These are phyloP conservation scores for Drosophila ogumai DNA, from an alignment of 1,140 invertebrate species.

Conservation along the genomic window DNA sequence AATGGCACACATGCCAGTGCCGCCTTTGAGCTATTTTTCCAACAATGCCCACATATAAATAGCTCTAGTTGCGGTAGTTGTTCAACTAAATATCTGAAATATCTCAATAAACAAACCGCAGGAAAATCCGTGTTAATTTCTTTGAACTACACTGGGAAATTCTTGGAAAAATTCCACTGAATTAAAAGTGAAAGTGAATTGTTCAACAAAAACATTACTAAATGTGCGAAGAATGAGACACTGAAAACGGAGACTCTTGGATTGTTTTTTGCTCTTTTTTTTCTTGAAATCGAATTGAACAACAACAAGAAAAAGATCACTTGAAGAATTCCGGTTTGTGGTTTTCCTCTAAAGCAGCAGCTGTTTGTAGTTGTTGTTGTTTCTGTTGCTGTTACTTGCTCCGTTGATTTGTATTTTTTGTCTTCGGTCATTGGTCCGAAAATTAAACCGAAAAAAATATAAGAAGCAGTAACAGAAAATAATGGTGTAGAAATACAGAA, in stretches of 20 bases:
- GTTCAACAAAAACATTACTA: conserved; percentile 32
- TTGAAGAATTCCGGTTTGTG: conserved; percentile 81
- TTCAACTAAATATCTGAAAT: conserved; percentile 24
- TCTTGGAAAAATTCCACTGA: conserved; percentile 41
- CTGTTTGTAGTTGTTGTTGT: conserved; percentile 25
- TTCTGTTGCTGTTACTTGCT: conserved; percentile 27
- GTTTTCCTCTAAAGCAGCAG: conserved; percentile 63
- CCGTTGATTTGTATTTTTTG: conserved; percentile 58
- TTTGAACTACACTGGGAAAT: conserved; percentile 45
- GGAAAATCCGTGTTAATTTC: conserved; percentile 47
- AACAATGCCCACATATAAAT: conserved; percentile 66
- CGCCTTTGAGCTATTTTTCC: conserved; percentile 63
- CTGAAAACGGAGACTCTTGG: conserved; percentile 25
- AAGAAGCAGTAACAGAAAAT: conserved; percentile 38
- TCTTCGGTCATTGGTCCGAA: conserved; percentile 82
- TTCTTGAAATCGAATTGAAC: conserved; percentile 65
- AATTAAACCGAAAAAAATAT: conserved; percentile 52
- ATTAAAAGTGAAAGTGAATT: conserved; percentile 77
- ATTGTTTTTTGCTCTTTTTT: conserved; percentile 45
- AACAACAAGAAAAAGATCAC: conserved; percentile 65
- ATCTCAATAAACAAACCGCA: conserved; percentile 29
- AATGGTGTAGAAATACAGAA: conserved; percentile 51
- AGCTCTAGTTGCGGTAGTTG: conserved; percentile 32
- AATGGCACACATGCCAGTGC: conserved; percentile 19
- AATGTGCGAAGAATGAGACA: conserved; percentile 38